These are phyloP conservation scores for Prosopocoilus inquinatus DNA, from an alignment of 2,888 invertebrate genomes.

Conservation along the genomic window DNA sequence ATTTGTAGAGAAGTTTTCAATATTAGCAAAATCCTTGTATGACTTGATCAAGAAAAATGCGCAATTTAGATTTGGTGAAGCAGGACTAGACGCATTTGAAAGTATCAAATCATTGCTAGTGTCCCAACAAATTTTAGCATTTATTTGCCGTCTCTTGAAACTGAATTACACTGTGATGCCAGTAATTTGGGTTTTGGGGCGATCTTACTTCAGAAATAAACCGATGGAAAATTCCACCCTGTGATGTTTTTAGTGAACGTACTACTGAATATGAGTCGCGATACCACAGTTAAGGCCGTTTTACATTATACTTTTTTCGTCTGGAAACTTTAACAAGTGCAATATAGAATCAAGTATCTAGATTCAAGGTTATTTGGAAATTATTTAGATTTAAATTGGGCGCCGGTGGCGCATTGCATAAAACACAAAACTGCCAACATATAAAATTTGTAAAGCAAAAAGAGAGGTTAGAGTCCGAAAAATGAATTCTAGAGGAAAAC, in stretches of 20 bases:
- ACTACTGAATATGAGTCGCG: constrained; percentile 1
- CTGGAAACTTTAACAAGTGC: too few species aligned
- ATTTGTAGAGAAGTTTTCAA: constrained; percentile 4
- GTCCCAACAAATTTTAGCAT: background rate
- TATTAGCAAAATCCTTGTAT: constrained; percentile 9
- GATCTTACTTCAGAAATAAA: constrained; percentile 38
- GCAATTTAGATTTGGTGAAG: background rate
- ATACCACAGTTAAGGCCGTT: constrained; percentile 4
- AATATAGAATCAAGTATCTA: too few species aligned
- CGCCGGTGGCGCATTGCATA: too few species aligned
- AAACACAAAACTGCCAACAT: too few species aligned
- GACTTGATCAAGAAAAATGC: constrained; percentile 1
- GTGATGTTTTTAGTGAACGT: constrained; percentile 9
- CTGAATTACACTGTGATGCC: constrained; percentile 29
- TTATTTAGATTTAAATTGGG: too few species aligned
- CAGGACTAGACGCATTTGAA: background rate
- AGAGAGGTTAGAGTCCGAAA: too few species aligned
- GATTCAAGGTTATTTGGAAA: too few species aligned
- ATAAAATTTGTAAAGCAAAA: too few species aligned
- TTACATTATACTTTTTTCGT: too few species aligned
- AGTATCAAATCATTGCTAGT: background rate
- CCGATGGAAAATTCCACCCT: background rate
- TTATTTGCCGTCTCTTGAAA: background rate
- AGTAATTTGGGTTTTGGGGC: constrained; percentile 36
- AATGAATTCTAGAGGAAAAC: too few species aligned